A percentile compares a stretch with the other conserved stretches of the same genome.
These are phyloP conservation scores for Anguilla obscura DNA, from an alignment of 2,797 vertebrate genomes.

Conservation along the genomic window DNA sequence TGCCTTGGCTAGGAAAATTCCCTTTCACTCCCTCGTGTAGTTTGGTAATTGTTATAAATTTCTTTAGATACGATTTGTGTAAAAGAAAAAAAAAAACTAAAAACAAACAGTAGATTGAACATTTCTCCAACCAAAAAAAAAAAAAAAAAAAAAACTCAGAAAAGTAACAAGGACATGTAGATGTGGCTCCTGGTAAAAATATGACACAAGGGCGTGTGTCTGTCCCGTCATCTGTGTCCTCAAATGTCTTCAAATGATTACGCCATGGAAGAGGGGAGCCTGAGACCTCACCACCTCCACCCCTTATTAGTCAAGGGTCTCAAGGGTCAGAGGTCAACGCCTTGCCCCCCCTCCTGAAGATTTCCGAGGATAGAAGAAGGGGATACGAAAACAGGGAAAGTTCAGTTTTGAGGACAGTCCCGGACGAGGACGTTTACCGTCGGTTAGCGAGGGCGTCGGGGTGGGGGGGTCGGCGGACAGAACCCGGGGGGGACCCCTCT, in stretches of 20 bases:
- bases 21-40: constrained; percentile 3
- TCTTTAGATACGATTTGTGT: constrained; percentile 21
- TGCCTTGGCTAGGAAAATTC: constrained; percentile 56
- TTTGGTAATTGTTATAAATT: constrained; percentile 21
- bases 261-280: neutral
- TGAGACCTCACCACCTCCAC: neutral
- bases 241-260: neutral
- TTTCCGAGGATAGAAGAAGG: neutral
- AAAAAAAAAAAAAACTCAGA: constrained; percentile 21
- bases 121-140: constrained; percentile 26
- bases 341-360: neutral
- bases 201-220: neutral
- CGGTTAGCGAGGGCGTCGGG: neutral
- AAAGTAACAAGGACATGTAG: constrained; percentile 29
- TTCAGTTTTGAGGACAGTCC: constrained; percentile 13
- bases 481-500: constrained; percentile 16
- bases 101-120: constrained; percentile 24
- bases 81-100: constrained; percentile 27
- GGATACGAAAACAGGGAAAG: constrained; percentile 3
- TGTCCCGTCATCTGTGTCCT: neutral
- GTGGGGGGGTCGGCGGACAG: constrained; percentile 28
- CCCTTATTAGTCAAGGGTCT: neutral
- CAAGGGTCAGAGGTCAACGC: constrained; percentile 1
- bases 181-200: neutral
- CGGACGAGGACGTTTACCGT: neutral